A percentile compares a stretch with the other conserved stretches of the same genome.
Evolutionary conservation across 2,113 vertebrate genomes (phyloP).

Genomic region (Thermophis baileyi): DNA sequence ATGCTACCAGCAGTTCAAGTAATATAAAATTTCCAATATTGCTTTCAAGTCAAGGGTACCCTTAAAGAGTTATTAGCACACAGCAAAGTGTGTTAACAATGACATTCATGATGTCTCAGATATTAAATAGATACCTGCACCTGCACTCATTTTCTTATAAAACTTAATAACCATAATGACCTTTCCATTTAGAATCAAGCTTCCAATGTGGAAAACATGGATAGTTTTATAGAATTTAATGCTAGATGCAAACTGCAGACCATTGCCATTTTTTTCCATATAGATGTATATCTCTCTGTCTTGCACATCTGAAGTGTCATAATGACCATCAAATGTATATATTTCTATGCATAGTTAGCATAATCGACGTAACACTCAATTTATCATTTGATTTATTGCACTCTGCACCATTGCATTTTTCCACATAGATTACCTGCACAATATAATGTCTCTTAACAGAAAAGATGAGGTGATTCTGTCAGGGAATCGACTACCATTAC

Average conservation of each 20-base stretch:
- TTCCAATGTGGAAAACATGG: conserved; percentile 67
- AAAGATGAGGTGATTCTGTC: conserved; percentile 47
- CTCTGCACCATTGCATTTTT: conserved; percentile 62
- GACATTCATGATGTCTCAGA: conserved; percentile 76
- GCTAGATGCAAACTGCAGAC: conserved; percentile 59
- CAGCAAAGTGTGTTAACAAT: conserved; percentile 72
- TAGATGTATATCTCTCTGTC: conserved; percentile 63
- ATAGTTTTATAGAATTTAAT: conserved; percentile 70
- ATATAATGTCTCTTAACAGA: conserved; percentile 49
- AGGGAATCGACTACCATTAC: conserved; percentile 33
- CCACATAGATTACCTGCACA: conserved; percentile 51
- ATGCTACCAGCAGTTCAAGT: conserved; percentile 66
- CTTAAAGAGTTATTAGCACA: conserved; percentile 75
- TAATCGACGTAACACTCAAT: conserved; percentile 71
- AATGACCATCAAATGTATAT: conserved; percentile 67
- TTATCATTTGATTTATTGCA: conserved; percentile 68
- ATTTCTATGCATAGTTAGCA: conserved; percentile 69
- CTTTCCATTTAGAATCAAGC: conserved; percentile 72
- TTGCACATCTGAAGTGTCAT: conserved; percentile 55
- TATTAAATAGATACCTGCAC: conserved; percentile 75
- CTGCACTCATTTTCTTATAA: conserved; percentile 76
- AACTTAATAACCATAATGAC: conserved; percentile 78
- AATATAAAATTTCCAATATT: conserved; percentile 75
- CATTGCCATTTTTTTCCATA: conserved; percentile 60
- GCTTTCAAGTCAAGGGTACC: conserved; percentile 72